Evolutionary conservation across 2,888 invertebrate genomes (phyloP), one percentile per base, ranked within the genome.

Genomic region (Cistogaster globosa): DNA sequence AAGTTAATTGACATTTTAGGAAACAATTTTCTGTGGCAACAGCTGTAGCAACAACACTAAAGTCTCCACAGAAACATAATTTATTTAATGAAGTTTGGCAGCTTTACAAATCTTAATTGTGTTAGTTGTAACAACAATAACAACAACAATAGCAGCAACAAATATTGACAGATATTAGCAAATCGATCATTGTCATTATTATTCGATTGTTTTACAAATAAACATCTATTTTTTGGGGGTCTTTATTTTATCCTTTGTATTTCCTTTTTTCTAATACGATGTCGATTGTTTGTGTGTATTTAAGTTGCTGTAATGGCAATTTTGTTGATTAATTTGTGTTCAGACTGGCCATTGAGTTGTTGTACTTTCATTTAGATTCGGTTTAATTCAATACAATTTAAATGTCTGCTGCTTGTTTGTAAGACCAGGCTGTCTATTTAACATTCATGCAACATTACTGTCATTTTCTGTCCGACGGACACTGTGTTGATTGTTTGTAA

Each of bases 171-270:
- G 91, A 92, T 92, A 92, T 92, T 90, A 89, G 90, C 89, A 92
- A 91, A 92, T 92, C 92, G 90, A 92, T 92, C 92, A 92, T 91
- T 92, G 92, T 92, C 92, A 92, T 92, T 92, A 91, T 91, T 90
- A 89, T 91, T 91, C 91, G 92, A 92, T 92, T 91, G 91, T 89
- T 87, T 87, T 83, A 82, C 72, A 83, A 78, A 72, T 74, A 67
- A 58, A 80, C 38, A 58, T 77, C 75, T 45, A 1, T 45, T 32
- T 69, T 60, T 26, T 0, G 38, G 48, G 62, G 71, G 32, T 38
- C 71, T 75, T 79, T 79, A 74, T 82, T 78, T 82, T 62, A 75
- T 32, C 57, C 62, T 68, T 74, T 68, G 18, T 63, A 36, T 53
- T 38, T 22, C 26, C 51, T 18, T 63, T 53, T 75, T 20, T 20